Conservation (phyloP, 1,140 invertebrate genomes). For the Hylaeus volcanicus region DNA sequence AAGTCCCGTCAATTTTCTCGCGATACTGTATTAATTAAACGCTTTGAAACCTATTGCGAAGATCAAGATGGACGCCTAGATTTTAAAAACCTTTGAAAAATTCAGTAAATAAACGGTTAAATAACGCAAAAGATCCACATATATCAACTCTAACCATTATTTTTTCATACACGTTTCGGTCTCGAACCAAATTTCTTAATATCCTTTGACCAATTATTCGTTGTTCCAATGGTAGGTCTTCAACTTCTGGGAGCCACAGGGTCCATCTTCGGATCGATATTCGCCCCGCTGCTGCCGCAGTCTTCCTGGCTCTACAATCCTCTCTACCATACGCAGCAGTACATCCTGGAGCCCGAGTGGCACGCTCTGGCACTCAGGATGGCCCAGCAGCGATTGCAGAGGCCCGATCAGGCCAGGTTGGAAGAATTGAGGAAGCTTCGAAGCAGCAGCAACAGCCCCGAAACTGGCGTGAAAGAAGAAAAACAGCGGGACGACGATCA, state of each 20-base stretch:
- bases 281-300: conserved; percentile 76
- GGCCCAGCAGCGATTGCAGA: conserved; percentile 77
- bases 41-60: too few relatives aligned
- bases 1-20: too few relatives aligned
- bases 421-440: conserved; percentile 75
- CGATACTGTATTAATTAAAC: too few relatives aligned
- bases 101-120: too few relatives aligned
- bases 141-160: not conserved
- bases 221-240: conserved; percentile 69
- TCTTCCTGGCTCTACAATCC: conserved; percentile 78
- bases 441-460: conserved; percentile 69
- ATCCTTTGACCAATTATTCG: not conserved
- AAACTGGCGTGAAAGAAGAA: conserved; percentile 69
- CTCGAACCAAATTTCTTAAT: not conserved
- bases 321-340: conserved; percentile 77
- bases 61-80: too few relatives aligned
- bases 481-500: conserved; percentile 57
- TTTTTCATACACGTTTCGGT: too few relatives aligned
- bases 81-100: too few relatives aligned
- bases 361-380: conserved; percentile 77
- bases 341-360: conserved; percentile 78
- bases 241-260: conserved; percentile 76
- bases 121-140: too few relatives aligned
- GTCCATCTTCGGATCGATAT: conserved; percentile 78
- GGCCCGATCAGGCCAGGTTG: conserved; percentile 72